Conservation (phyloP, 2,797 vertebrate species). For the Xenopus petersii region DNA sequence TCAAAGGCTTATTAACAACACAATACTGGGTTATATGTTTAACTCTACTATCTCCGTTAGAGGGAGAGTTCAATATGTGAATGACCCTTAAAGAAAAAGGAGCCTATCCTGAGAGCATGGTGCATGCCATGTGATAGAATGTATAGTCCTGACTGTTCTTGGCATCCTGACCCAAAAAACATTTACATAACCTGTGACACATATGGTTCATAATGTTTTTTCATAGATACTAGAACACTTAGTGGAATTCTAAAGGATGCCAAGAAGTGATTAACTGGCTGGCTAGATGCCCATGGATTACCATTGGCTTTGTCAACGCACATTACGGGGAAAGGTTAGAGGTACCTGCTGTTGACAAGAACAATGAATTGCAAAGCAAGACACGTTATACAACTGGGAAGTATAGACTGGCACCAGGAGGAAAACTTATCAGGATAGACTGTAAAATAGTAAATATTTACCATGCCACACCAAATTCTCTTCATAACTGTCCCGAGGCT, state of each 20-base stretch:
- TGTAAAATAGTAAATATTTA: too few relatives aligned
- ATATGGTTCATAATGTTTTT: constrained; percentile 33
- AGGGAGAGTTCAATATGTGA: too few relatives aligned
- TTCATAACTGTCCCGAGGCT: too few relatives aligned
- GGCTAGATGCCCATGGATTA: constrained; percentile 27
- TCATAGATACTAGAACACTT: constrained; percentile 2
- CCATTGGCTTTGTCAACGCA: not conserved
- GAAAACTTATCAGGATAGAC: too few relatives aligned
- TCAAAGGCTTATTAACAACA: too few relatives aligned
- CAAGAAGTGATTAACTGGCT: constrained; percentile 23
- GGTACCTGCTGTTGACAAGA: not conserved
- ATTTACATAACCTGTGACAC: constrained; percentile 21
- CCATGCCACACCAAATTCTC: too few relatives aligned
- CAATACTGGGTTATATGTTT: too few relatives aligned
- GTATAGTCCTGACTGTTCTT: constrained; percentile 19
- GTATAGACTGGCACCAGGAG: not conserved
- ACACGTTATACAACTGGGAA: not conserved
- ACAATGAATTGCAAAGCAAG: not conserved
- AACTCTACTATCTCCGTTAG: too few relatives aligned
- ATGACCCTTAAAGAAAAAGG: too few relatives aligned
- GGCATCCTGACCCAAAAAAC: constrained; percentile 8
- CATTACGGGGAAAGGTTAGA: not conserved
- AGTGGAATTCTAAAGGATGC: constrained; percentile 25
- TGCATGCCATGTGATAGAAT: too few relatives aligned
- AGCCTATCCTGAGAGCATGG: too few relatives aligned